phyloP scores from a whole-genome alignment of 1,140 invertebrate species.

The Centruroides vittatus region DNA sequence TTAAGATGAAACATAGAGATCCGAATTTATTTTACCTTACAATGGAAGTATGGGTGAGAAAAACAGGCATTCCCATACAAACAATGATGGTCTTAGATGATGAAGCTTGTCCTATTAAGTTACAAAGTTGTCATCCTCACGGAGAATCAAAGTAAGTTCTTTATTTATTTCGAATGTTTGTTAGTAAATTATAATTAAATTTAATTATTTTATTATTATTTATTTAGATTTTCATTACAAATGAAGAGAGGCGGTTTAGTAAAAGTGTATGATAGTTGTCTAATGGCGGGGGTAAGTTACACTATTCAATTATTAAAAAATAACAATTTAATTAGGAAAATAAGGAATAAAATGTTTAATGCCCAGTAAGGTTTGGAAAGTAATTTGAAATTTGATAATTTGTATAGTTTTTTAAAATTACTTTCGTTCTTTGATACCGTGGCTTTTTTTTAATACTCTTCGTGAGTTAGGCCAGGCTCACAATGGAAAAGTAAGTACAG shows the following conservation, averaged over 20 bases:
- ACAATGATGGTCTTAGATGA: slow-evolving; percentile 73
- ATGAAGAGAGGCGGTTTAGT: slow-evolving; percentile 68
- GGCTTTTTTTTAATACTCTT: too few relatives aligned
- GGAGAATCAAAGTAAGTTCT: slow-evolving; percentile 63
- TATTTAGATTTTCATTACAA: slow-evolving; percentile 64
- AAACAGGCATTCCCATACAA: slow-evolving; percentile 41
- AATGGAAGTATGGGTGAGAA: slow-evolving; percentile 74
- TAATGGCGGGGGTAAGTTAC: slow-evolving; percentile 58
- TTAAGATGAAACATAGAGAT: slow-evolving; percentile 77
- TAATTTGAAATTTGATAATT: too few relatives aligned
- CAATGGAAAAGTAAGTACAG: too few relatives aligned
- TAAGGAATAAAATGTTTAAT: too few relatives aligned
- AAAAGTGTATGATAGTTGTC: slow-evolving; percentile 77
- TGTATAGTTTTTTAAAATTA: too few relatives aligned
- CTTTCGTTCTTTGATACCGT: too few relatives aligned
- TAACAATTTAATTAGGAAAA: not conserved
- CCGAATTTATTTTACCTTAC: slow-evolving; percentile 82
- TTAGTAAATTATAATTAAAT: not conserved
- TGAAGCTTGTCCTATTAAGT: slow-evolving; percentile 66
- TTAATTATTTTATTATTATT: not conserved
- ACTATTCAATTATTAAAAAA: too few relatives aligned
- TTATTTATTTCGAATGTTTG: slow-evolving; percentile 12
- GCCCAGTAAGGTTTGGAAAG: too few relatives aligned
- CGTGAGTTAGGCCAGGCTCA: too few relatives aligned
- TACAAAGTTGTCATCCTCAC: slow-evolving; percentile 78